Percentiles rank a stretch among this genome's conserved stretches.
These are phyloP conservation scores for Eubasilissa regina DNA, from an alignment of 1,140 invertebrate genomes.

Conservation along the genomic window DNA sequence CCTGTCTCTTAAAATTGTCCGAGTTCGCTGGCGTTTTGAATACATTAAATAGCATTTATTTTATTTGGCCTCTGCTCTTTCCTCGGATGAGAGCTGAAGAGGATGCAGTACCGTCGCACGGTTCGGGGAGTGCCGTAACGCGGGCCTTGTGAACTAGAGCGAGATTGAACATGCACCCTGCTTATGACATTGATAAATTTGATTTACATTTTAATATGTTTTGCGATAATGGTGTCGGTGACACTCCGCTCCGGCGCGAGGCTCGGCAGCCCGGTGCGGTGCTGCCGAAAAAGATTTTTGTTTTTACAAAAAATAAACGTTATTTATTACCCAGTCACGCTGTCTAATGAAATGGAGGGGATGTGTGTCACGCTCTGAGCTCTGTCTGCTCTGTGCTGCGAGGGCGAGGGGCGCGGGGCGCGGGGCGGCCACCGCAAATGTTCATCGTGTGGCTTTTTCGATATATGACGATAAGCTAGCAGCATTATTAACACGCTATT, in stretches of 20 bases:
- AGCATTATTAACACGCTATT: too few species aligned
- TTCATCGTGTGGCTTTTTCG: background rate
- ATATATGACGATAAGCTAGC: background rate
- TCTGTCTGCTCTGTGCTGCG: too few species aligned
- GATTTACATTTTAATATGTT: constrained; percentile 36
- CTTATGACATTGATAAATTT: constrained; percentile 24
- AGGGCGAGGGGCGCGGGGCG: background rate
- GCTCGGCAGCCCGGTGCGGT: background rate
- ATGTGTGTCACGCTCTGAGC: background rate
- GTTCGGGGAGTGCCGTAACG: background rate
- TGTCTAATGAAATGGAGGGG: constrained; percentile 24
- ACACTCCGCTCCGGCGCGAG: background rate
- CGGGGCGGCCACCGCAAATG: too few species aligned
- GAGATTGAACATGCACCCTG: constrained; percentile 3
- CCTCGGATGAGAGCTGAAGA: too few species aligned
- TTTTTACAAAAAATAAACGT: constrained; percentile 22
- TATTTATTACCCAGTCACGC: constrained; percentile 23
- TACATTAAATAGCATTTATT: too few species aligned
- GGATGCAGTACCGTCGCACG: background rate
- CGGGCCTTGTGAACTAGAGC: background rate
- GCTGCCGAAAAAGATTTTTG: background rate
- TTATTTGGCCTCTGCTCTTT: too few species aligned
- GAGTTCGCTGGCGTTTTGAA: too few species aligned
- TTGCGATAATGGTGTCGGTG: constrained; percentile 13
- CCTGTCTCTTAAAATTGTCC: too few species aligned